A percentile compares a stretch with the other conserved stretches of the same genome.
Evolutionary conservation across 64 coral and sea anemone species (phyloP).

Genomic region (Cladopsammia gracilis): DNA sequence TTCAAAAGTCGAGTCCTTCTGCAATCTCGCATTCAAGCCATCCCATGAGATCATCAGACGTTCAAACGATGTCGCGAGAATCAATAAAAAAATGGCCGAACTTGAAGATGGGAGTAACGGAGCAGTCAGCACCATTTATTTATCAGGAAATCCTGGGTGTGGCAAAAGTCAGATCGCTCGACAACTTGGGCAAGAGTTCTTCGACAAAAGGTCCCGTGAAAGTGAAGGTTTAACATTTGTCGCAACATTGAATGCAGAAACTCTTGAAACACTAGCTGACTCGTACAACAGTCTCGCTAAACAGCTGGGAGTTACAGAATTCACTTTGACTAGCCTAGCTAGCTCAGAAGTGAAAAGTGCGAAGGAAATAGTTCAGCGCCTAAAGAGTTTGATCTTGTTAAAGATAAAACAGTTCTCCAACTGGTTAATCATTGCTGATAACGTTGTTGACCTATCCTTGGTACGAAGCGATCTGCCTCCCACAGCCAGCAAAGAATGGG

Average conservation of each 20-base stretch:
- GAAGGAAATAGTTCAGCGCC: not conserved
- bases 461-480: not conserved
- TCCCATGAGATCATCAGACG: not conserved
- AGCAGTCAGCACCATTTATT: slow-evolving; percentile 45
- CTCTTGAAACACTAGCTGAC: not conserved
- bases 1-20: slow-evolving; percentile 1
- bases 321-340: not conserved
- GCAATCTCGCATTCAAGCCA: slow-evolving; percentile 13
- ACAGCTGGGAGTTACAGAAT: not conserved
- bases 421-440: slow-evolving; percentile 29
- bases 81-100: not conserved
- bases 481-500: not conserved
- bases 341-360: not conserved
- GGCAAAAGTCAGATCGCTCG: slow-evolving; percentile 62
- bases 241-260: slow-evolving; percentile 4
- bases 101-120: not conserved
- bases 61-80: not conserved
- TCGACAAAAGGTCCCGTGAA: not conserved
- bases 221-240: not conserved
- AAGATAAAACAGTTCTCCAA: not conserved
- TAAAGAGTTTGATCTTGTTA: not conserved
- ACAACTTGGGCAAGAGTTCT: slow-evolving; percentile 15
- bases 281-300: not conserved
- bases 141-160: slow-evolving; percentile 69
- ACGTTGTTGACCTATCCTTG: not conserved